Percentiles rank a stretch among this genome's conserved stretches.
These are phyloP conservation scores for Ceratothoa steindachneri DNA, from an alignment of 2,888 invertebrate species.

Conservation along the genomic window DNA sequence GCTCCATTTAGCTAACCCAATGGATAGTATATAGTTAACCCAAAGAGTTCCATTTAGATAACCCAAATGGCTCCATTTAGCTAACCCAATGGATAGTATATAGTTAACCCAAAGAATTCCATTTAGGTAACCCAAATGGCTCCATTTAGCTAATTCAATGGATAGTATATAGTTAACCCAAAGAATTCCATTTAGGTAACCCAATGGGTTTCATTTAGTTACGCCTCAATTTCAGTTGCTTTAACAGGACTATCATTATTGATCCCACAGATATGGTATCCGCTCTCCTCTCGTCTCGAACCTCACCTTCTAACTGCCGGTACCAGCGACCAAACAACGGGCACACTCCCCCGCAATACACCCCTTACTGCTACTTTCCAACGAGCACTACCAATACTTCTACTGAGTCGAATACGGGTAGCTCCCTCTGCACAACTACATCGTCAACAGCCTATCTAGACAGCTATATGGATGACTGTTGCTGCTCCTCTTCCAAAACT, in stretches of 20 bases:
- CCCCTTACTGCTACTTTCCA: constrained; percentile 41
- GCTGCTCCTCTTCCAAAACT: constrained; percentile 12
- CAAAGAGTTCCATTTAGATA: too few species aligned
- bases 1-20: too few species aligned
- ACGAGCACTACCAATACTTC: constrained; percentile 16
- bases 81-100: too few species aligned
- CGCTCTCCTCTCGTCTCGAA: constrained; percentile 36
- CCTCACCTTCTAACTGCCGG: constrained; percentile 29
- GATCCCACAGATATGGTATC: constrained; percentile 45
- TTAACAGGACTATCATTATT: not conserved
- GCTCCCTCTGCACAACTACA: not conserved
- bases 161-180: too few species aligned
- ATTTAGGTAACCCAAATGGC: too few species aligned
- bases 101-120: too few species aligned
- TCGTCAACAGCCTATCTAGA: not conserved
- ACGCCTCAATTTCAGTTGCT: too few species aligned
- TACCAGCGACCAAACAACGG: constrained; percentile 44
- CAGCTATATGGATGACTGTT: constrained; percentile 17
- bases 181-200: too few species aligned
- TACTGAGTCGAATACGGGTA: constrained; percentile 6
- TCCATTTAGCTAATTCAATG: too few species aligned
- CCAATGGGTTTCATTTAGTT: too few species aligned
- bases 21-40: too few species aligned
- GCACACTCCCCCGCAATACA: constrained; percentile 44
- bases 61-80: too few species aligned